These are phyloP conservation scores for Leucophenga maculata DNA, from an alignment of 2,888 invertebrate species.

Conservation along the genomic window DNA sequence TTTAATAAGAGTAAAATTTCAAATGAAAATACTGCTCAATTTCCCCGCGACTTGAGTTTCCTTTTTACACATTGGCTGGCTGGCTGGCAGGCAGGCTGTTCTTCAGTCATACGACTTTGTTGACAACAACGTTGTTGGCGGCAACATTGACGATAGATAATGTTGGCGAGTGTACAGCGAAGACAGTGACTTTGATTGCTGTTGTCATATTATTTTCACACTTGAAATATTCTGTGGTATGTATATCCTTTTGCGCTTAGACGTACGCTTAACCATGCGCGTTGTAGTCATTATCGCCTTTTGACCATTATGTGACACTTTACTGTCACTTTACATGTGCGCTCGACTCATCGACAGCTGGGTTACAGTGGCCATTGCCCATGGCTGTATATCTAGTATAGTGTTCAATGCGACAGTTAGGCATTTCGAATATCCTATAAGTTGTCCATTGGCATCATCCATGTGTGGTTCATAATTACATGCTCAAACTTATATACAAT, in stretches of 20 bases:
- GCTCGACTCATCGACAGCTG: background rate
- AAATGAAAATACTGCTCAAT: too few relatives aligned
- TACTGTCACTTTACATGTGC: conserved; percentile 54
- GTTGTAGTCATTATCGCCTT: conserved; percentile 51
- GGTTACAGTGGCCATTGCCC: background rate
- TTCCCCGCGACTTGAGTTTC: too few relatives aligned
- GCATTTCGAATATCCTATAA: conserved; percentile 53
- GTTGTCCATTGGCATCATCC: conserved; percentile 30
- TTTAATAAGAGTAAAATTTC: too few relatives aligned
- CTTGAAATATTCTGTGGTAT: conserved; percentile 48
- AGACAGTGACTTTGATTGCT: conserved; percentile 48
- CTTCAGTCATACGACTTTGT: too few relatives aligned
- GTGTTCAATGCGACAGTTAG: conserved; percentile 23
- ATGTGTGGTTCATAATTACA: background rate
- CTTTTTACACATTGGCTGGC: too few relatives aligned
- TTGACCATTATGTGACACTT: conserved; percentile 50
- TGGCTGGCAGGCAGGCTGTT: too few relatives aligned
- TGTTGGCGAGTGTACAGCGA: background rate
- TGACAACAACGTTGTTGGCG: too few relatives aligned
- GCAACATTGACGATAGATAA: background rate
- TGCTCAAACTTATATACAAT: background rate
- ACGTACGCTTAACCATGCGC: background rate
- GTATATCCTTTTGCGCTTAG: conserved; percentile 7
- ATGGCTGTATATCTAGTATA: background rate
- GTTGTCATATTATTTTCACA: conserved; percentile 63